Base-by-base conservation (phyloP, 2,113 vertebrate species). In the Cyprinodon tularosa region DNA sequence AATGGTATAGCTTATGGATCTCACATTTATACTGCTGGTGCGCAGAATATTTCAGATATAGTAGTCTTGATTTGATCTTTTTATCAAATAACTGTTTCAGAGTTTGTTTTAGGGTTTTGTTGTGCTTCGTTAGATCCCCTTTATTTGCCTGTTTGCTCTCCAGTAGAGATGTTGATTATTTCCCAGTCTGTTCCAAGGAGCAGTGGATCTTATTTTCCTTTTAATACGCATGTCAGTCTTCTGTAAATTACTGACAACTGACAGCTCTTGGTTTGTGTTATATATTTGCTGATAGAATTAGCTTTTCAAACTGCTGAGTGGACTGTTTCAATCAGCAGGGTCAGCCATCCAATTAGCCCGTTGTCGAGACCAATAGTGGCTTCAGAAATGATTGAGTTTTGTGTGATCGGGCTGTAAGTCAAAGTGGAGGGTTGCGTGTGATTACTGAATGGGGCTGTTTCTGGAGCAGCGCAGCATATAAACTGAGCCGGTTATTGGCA, bases 281-380 rank as follows among this genome's bases (percentile, higher is more conserved):
- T 69, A 39, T 68, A 67, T 57, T 78, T 36, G 11, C n/a, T 74
- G 76, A 85, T 78, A 60, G 73, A 84, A 69, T 85, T 76, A 80
- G 57, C 36, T 67, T 81, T 87, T 81, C 42, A 77, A 84, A 86
- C 61, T 20, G 74, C 86, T 83, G 77, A 80, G 74, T 84, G 60
- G 0, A 74, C 75, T 71, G 74, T 88, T 86, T 84, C 80, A 70
- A 81, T 80, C 84, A 66, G 50, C 71, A 22, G 76, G 83, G 87
- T 89, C 87, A 81, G 71, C 68, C 68, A 77, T 85, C 77, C 88
- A 89, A 90, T 86, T 88, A 89, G 78, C 81, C 48, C 36, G 66
- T 80, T 83, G 82, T 90, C 71, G 17, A 78, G 59, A 66, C 71
- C 77, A 66, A 72, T 71, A 9, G 71, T 57, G 84, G 82, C 72